Percentiles rank a stretch among this genome's conserved stretches.
phyloP scores from a whole-genome alignment of 2,888 invertebrate species.

The Athripsodes cinereus region DNA sequence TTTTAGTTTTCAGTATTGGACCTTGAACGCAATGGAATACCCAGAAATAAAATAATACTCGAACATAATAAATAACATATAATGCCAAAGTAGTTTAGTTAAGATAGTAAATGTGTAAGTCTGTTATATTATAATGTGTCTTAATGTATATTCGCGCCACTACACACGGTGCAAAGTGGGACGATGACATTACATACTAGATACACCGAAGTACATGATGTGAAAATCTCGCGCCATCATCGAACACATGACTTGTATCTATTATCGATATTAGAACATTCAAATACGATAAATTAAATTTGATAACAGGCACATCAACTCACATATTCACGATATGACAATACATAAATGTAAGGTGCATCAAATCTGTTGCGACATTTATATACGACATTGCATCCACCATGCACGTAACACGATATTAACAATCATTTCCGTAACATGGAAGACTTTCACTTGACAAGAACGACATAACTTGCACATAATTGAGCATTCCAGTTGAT shows the following conservation, averaged over 20 bases:
- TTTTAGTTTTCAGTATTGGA: conserved; percentile 3
- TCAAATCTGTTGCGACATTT: conserved; percentile 33
- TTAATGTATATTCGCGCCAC: not conserved
- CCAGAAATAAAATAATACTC: conserved; percentile 10
- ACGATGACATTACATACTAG: conserved; percentile 20
- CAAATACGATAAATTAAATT: not conserved
- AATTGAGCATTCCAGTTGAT: not conserved
- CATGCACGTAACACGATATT: conserved; percentile 33
- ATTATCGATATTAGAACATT: not conserved
- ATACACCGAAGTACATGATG: conserved; percentile 8
- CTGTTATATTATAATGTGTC: too few species aligned
- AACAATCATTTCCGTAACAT: conserved; percentile 41
- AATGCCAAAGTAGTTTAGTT: too few species aligned
- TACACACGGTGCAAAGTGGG: conserved; percentile 23
- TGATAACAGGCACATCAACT: too few species aligned
- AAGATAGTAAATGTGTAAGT: too few species aligned
- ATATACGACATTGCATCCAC: conserved; percentile 40
- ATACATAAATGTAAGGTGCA: conserved; percentile 23
- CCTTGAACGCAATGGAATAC: conserved; percentile 14
- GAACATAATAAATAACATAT: not conserved
- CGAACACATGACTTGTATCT: not conserved
- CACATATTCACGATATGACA: not conserved
- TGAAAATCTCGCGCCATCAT: conserved; percentile 15
- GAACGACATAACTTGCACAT: conserved; percentile 35
- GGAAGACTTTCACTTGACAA: conserved; percentile 50